Evolutionary conservation across 2,888 invertebrate species (phyloP), one percentile per base, ranked within the genome.

Genomic region (Habrosyne pyritoides): DNA sequence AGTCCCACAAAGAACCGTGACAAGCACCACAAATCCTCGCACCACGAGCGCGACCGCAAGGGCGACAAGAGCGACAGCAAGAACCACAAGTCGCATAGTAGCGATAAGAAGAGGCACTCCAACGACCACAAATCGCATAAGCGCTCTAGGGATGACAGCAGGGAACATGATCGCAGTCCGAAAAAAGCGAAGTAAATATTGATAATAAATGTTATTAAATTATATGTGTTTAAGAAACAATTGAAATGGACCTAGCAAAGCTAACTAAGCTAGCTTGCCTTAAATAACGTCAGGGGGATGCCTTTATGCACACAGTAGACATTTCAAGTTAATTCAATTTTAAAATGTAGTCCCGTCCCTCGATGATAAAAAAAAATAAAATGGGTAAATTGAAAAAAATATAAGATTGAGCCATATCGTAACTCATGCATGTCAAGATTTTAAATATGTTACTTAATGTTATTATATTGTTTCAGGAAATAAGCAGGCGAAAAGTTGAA

Each of bases 141-240:
- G 84, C 94, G 97, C 47, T 94, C 96, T 42, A 94, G 97, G 22
- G 97, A 97, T 59, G 96, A 95, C 67, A 96, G 96, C 77, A 93
- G 94, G 52, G 96, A 96, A 48, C 92, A 93, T 59, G 93, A 89
- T 57, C 93, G 93, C 77, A 94, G 95, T 61, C 91, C 95, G 53
- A 97, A 97, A 84, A 96, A 94, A 86, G 93, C 95, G 28, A 96
- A 92, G 94, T 95, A 76, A 84, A 87, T 82, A 33, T 33, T 5
- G 2, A 33, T 5, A n/a, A n/a, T 28, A 10, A 10, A 7, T 33
- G n/a, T 33, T 33, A 0, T n/a, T 33, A n/a, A n/a, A n/a, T 33
- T 33, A 12, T 4, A 30, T n/a, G 47, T 47, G 47, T 47, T 21
- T 4, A 33, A 33, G n/a, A 0, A n/a, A 12, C 2, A 12, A 12